Conservation (phyloP, 2,797 vertebrate genomes). For the Muraenolepis orangiensis region DNA sequence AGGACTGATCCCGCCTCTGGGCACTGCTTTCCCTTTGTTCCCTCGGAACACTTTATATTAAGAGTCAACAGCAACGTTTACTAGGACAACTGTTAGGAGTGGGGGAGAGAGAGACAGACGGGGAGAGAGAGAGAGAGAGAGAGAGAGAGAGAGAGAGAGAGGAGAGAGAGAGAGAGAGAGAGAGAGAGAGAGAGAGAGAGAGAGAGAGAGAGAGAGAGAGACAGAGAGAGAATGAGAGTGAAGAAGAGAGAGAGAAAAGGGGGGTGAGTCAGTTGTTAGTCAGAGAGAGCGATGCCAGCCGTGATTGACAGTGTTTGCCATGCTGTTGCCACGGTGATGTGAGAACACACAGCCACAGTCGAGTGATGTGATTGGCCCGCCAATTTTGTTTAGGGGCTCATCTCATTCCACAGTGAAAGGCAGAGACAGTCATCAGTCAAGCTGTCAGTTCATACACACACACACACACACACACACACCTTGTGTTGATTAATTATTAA, state of each 20-base stretch:
- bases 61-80: neutral
- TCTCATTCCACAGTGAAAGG: conserved; percentile 37
- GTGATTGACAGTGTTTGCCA: conserved; percentile 50
- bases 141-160: no score
- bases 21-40: neutral
- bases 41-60: neutral
- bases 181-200: neutral
- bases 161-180: no score
- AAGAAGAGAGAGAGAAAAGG: neutral
- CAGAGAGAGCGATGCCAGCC: conserved; percentile 22
- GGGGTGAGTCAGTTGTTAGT: neutral
- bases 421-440: neutral
- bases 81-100: neutral
- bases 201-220: neutral
- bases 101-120: neutral
- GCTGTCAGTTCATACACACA: conserved; percentile 21
- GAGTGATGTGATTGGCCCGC: conserved; percentile 37
- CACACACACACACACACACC: neutral
- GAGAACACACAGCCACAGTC: conserved; percentile 47
- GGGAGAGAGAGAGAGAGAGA: conserved; percentile 8
- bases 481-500: no score
- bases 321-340: conserved; percentile 31
- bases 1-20: neutral
- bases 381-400: conserved; percentile 37
- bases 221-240: neutral